Evolutionary conservation across 2,113 vertebrate genomes (phyloP), one percentile per base, ranked within the genome.

Genomic region (Malurus cyaneus): DNA sequence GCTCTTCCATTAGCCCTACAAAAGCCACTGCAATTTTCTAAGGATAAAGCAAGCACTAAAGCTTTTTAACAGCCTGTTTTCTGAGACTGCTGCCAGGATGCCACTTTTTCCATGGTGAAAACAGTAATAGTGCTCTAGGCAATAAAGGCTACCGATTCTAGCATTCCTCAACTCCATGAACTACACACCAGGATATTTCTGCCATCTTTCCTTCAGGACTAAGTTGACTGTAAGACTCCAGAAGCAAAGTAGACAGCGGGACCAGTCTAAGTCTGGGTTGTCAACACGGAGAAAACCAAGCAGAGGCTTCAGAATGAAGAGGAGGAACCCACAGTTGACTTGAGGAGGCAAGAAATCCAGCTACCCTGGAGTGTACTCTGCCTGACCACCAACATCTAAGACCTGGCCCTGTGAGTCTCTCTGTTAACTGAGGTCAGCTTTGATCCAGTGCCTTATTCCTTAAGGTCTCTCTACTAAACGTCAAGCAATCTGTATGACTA

Each of bases 231-330:
- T 85, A 67, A 97, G 97, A 62, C 96, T 98, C 39, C 96, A 97
- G 97, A 98, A 91, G 98, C 97, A 29, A 97, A 98, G 89, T 94
- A 98, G 59, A 96, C 95, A 24, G 96, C 84, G 2, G 97, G 98
- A 94, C 88, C 96, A 4, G 92, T 97, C 17, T 97, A 98, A 86
- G 97, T 94, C 71, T 88, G 92, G 67, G 95, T 93, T 12, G 97
- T 97, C 73, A 98, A 93, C 34, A 94, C 94, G 12, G 95, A 98
- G 52, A 98, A 98, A 86, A 95, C 93, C 12, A 98, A 98, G 93
- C 97, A 98, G 91, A 97, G 96, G 66, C 96, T 98, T 85, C 97
- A 97, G 79, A 98, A 97, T 34, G 95, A 98, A 95, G 97, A 96
- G 19, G 95, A 98, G 42, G 97, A 98, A 80, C 97, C 98, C 77